These are phyloP conservation scores for Metaphire vulgaris DNA, from an alignment of 1,140 invertebrate species.

Conservation along the genomic window DNA sequence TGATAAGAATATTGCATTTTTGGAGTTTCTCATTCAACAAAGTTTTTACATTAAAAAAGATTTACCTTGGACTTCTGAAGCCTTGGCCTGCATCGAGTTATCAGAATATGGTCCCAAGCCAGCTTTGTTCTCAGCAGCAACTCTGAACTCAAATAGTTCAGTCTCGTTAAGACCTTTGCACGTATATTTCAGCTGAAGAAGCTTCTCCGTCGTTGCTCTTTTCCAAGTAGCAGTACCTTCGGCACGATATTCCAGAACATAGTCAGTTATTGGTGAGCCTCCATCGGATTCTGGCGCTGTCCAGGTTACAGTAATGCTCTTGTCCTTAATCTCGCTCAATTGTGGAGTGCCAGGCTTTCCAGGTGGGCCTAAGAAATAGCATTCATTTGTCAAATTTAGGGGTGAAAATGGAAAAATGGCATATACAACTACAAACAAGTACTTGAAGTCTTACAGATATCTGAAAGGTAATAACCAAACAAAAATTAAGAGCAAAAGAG, in stretches of 20 bases:
- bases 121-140: slow-evolving; percentile 87
- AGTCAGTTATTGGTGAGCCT: slow-evolving; percentile 84
- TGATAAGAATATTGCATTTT: no score
- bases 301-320: slow-evolving; percentile 74
- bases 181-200: slow-evolving; percentile 72
- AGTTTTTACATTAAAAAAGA: no score
- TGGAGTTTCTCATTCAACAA: no score
- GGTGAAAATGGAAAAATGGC: background rate
- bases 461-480: background rate
- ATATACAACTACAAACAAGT: background rate
- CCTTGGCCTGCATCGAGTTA: slow-evolving; percentile 80
- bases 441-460: background rate
- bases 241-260: slow-evolving; percentile 71
- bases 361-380: slow-evolving; percentile 40
- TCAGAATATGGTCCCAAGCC: slow-evolving; percentile 88
- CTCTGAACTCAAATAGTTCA: slow-evolving; percentile 84
- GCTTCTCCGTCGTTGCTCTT: slow-evolving; percentile 36
- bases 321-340: slow-evolving; percentile 77
- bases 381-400: no score
- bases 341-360: slow-evolving; percentile 79
- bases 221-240: slow-evolving; percentile 58
- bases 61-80: slow-evolving; percentile 85
- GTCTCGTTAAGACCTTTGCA: slow-evolving; percentile 83
- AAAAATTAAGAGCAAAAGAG: background rate
- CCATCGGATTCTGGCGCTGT: slow-evolving; percentile 87